phyloP scores from a whole-genome alignment of 2,888 invertebrate species.

The Ptychoptera contaminata region DNA sequence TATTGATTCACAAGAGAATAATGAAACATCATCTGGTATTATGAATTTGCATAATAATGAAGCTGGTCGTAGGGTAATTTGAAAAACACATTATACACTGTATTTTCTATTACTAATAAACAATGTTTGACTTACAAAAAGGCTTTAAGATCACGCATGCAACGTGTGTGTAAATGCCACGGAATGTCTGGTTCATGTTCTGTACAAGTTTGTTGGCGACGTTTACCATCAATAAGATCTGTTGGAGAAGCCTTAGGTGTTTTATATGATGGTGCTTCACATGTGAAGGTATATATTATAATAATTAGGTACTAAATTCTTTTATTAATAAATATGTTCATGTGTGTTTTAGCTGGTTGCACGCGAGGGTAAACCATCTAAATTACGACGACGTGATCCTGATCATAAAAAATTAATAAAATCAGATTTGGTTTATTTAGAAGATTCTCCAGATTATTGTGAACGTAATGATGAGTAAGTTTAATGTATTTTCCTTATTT shows the following conservation, averaged over 20 bases:
- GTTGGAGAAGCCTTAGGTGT: slow-evolving; percentile 65
- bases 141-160: slow-evolving; percentile 63
- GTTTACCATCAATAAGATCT: slow-evolving; percentile 56
- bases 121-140: slow-evolving; percentile 15
- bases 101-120: background rate
- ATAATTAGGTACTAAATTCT: slow-evolving; percentile 1
- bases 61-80: slow-evolving; percentile 67
- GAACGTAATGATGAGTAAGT: slow-evolving; percentile 69
- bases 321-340: slow-evolving; percentile 10
- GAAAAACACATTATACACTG: background rate
- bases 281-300: slow-evolving; percentile 44
- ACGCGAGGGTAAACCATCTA: slow-evolving; percentile 45
- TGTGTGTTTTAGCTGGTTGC: slow-evolving; percentile 22
- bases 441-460: slow-evolving; percentile 86
- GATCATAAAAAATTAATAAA: slow-evolving; percentile 77
- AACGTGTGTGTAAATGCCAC: slow-evolving; percentile 82
- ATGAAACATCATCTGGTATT: slow-evolving; percentile 52
- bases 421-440: slow-evolving; percentile 78
- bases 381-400: slow-evolving; percentile 54
- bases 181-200: slow-evolving; percentile 89
- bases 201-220: slow-evolving; percentile 78
- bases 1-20: slow-evolving; percentile 66
- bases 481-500: slow-evolving; percentile 3
- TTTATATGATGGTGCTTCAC: slow-evolving; percentile 75
- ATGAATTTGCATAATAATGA: slow-evolving; percentile 90